Evolutionary conservation across 2,888 invertebrate genomes (phyloP), one percentile per base, ranked within the genome.

Genomic region (Sinelater perroti): DNA sequence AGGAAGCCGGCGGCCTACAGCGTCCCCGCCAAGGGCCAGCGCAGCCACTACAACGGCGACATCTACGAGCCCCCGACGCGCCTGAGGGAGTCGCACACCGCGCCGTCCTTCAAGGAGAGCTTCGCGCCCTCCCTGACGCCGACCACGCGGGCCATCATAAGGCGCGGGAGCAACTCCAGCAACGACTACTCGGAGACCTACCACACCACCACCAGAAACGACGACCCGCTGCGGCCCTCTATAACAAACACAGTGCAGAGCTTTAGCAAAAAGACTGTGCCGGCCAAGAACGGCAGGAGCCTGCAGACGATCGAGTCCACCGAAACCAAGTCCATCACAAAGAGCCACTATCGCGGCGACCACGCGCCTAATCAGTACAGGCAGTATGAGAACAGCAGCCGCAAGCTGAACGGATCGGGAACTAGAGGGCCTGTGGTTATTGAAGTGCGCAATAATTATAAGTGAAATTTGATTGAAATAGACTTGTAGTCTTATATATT

Each of bases 141-240:
- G 78, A 83, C 71, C 65, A 81, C 51, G 78, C 80, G 73, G 70
- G 78, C 53, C 16, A 64, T 71, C 1, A 78, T 82, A 17, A 79
- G 89, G 53, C 81, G 88, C 50, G 87, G 87, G 14, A 87, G 86
- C 69, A 85, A 85, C 65, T 86, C 86, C 64, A 86, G 86, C 62
- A 88, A 87, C 61, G 88, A 88, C 70, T 89, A 83, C 72, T 86
- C 87, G 1, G 88, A 89, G 75, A 88, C 88, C 0, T 87, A 87
- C 69, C 84, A 87, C 69, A 87, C 87, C 63, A 85, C 86, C 4
- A 86, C 87, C 8, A 82, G 86, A 60, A 84, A 85, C 5, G 87
- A 85, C 54, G 86, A 89, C 73, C 87, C 88, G 1, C 78, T 82
- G 49, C 78, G 87, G 63, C 88, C 89, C 13, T 86, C 85, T 68